Evolutionary conservation across 2,113 vertebrate genomes (phyloP), one percentile per base, ranked within the genome.

Genomic region (Atrichornis clamosus): DNA sequence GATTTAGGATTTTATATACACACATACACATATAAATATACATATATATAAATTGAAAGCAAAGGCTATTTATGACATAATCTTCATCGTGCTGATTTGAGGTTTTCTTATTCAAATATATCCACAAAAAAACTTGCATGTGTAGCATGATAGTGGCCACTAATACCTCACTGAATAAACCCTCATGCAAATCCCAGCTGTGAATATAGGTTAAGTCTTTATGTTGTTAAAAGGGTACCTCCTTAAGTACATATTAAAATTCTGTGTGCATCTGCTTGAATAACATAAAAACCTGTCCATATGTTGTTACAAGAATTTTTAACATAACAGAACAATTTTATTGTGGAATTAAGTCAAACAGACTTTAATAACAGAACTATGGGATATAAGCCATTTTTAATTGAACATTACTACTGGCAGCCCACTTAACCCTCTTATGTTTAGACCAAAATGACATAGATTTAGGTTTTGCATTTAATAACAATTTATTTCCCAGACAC

Each of bases 141-240:
- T 44, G 30, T 58, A 83, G 17, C 35, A 67, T 68, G 64, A 86
- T 30, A 39, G 41, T 44, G 42, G 49, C 35, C 58, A 73, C 55
- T 87, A 90, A 92, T 94, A 89, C 32, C 41, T 47, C 65, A 55
- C 21, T 47, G 35, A 94, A 93, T 83, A 93, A 94, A 80, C 21
- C 52, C 35, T 53, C 69, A 81, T 47, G 46, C 39, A 96, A 94
- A 93, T 89, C 64, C 35, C 47, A 87, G 59, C 72, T 89, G 69
- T 92, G 91, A 97, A 97, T 95, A 92, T 78, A 91, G 86, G 75
- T 80, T 92, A 94, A 95, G 90, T 89, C 84, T 77, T 91, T 87
- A 73, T 72, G 90, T 69, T 81, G 46, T 94, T 85, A 75, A 92
- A 95, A 91, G 72, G 3, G 28, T 93, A 91, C 89, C 39, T 85